A percentile compares a stretch with the other conserved stretches of the same genome.
These are phyloP conservation scores for Hyphantria cunea DNA, from an alignment of 1,140 invertebrate species.

Conservation along the genomic window DNA sequence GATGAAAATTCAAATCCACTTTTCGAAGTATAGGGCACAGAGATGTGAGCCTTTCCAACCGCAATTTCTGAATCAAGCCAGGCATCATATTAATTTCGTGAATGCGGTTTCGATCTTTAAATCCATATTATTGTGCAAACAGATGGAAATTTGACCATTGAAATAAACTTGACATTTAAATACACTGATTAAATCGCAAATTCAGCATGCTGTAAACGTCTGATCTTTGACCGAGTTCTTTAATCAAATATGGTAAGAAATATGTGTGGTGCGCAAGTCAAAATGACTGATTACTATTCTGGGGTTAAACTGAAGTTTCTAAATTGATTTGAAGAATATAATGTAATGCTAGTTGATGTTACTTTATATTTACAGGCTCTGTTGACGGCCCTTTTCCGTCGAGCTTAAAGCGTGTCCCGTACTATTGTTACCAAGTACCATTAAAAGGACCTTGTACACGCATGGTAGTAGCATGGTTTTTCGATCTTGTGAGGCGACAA, in stretches of 20 bases:
- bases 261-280: no score
- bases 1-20: slow-evolving; percentile 21
- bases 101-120: slow-evolving; percentile 3
- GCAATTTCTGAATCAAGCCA: not conserved
- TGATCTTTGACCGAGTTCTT: no score
- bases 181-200: no score
- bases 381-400: slow-evolving; percentile 66
- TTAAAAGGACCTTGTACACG: slow-evolving; percentile 59
- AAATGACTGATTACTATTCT: no score
- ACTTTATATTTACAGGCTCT: slow-evolving; percentile 42
- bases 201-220: no score
- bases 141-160: not conserved
- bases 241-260: no score
- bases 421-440: slow-evolving; percentile 70
- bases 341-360: not conserved
- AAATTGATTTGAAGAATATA: no score
- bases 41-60: slow-evolving; percentile 5
- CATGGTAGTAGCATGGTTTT: slow-evolving; percentile 63
- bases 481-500: slow-evolving; percentile 56
- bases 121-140: not conserved
- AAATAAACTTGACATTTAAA: no score
- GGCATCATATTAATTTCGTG: not conserved
- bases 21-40: slow-evolving; percentile 8
- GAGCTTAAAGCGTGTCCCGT: slow-evolving; percentile 61
- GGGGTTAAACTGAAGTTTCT: no score